Evolutionary conservation across 2,888 invertebrate species (phyloP), one percentile per base, ranked within the genome.

Genomic region (Eurytoma californica): DNA sequence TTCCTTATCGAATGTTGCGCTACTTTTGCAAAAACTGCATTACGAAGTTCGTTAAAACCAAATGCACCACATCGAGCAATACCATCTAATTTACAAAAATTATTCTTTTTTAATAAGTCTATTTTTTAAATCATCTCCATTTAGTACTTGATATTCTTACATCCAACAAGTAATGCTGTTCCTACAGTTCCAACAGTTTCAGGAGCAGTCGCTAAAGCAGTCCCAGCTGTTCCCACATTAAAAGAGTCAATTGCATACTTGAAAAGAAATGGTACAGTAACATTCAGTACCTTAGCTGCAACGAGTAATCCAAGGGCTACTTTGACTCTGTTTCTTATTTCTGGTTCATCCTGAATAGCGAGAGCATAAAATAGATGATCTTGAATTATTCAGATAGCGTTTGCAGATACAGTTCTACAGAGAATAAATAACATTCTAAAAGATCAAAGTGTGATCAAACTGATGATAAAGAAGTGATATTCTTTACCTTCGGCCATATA

Each of bases 1-100:
- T 94, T 94, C 69, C 99, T 92, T 83, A 99, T 98, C 20, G 99
- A 99, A 91, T 97, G 96, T 88, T 99, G 99, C 0, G 99, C 98
- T 7, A 99, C 99, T 89, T 94, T 95, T 1, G 98, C 98, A 91
- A 99, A 99, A 65, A 99, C 97, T 0, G 99, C 99, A 92, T 99
- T 99, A 53, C 99, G 92, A 20, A 99, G 90, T 92, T 99, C 99
- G 91, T 98, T 99, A 90, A 99, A 97, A 28, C 95, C 96, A 0
- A 97, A 95, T 2, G 98, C 95, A 67, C 97, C 95, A 3, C 95
- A 95, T 83, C 99, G 93, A 0, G 98, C 98, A 80, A 97, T 91
- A 79, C 99, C 99, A 92, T 99, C 99, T 99, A 89, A 9, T 68
- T 72, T 66, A 70, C 7, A 65, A 53, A 18, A 30, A 39, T 49